These are phyloP conservation scores for Xiphias gladius DNA, from an alignment of 2,113 vertebrate genomes.

Conservation along the genomic window DNA sequence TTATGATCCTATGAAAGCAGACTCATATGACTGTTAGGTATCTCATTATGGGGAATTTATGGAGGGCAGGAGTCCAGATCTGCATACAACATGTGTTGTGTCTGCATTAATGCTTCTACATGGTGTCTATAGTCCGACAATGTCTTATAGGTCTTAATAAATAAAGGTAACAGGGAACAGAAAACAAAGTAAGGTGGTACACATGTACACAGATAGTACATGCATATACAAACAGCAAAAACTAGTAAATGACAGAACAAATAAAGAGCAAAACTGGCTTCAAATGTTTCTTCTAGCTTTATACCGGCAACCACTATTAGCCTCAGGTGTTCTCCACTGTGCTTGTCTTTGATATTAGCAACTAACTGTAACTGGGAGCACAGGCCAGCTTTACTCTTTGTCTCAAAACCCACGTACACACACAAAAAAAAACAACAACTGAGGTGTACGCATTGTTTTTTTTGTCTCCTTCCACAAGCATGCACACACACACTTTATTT, in stretches of 20 bases:
- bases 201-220: not conserved
- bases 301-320: constrained; percentile 41
- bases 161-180: not conserved
- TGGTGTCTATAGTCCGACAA: not conserved
- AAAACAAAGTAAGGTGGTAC: not conserved
- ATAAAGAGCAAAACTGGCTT: constrained; percentile 39
- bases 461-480: not conserved
- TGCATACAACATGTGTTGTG: not conserved
- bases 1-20: not conserved
- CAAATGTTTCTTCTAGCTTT: constrained; percentile 31
- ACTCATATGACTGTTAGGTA: not conserved
- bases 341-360: constrained; percentile 76
- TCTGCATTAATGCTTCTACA: not conserved
- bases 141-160: constrained; percentile 9
- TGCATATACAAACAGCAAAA: constrained; percentile 17
- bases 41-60: constrained; percentile 1
- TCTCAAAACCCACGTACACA: constrained; percentile 34
- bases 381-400: constrained; percentile 55
- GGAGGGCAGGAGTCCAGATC: not conserved
- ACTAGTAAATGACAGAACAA: constrained; percentile 21
- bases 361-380: constrained; percentile 62
- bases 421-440: constrained; percentile 35
- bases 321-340: constrained; percentile 71
- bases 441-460: constrained; percentile 8
- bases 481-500: constrained; percentile 38